phyloP scores from a whole-genome alignment of 2,113 vertebrate species.

The Cynocephalus volans region DNA sequence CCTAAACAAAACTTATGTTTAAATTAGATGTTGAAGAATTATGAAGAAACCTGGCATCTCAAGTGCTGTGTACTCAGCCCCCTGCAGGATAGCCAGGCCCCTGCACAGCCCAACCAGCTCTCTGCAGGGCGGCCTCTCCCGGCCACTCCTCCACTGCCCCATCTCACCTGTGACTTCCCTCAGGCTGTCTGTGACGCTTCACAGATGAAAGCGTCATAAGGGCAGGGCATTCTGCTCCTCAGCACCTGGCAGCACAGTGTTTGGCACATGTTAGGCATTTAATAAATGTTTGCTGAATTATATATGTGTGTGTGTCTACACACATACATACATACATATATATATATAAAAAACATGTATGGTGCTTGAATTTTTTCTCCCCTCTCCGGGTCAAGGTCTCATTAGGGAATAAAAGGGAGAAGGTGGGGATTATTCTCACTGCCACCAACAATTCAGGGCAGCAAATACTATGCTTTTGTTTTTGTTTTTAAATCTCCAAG shows the following conservation, averaged over 20 bases:
- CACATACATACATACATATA: no score
- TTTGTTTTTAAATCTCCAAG: conserved; percentile 11
- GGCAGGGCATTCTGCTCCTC: background rate
- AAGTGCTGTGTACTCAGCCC: background rate
- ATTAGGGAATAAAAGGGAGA: background rate
- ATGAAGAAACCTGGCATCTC: background rate
- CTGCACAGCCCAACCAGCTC: background rate
- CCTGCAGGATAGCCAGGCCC: background rate
- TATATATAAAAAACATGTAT: background rate
- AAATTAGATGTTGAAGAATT: background rate
- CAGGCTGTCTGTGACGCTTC: background rate
- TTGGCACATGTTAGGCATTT: background rate
- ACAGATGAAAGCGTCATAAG: background rate
- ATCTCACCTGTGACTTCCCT: background rate
- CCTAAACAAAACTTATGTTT: background rate
- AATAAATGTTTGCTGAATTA: background rate
- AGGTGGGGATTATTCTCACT: background rate
- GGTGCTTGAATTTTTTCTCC: background rate
- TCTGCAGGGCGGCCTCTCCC: background rate
- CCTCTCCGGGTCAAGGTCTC: background rate
- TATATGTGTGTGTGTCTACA: background rate
- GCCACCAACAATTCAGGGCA: background rate
- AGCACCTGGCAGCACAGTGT: background rate
- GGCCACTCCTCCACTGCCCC: background rate
- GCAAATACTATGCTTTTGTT: background rate